Base-by-base conservation (phyloP, 2,797 vertebrate species). In the Chelidonichthys spinosus region DNA sequence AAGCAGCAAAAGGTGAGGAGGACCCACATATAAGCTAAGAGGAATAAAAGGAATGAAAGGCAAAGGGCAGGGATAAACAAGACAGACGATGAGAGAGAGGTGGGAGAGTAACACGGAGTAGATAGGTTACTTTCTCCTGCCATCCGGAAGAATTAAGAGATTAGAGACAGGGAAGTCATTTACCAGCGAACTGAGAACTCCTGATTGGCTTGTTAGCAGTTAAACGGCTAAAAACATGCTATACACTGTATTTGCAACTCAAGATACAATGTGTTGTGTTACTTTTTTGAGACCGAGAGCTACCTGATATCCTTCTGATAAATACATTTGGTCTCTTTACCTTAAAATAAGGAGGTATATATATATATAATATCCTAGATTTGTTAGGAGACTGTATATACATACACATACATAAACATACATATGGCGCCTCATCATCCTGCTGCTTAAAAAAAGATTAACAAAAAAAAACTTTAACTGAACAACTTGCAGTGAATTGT, bases 111-210 rank as follows among this genome's bases (percentile, higher is more conserved):
- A 49, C 46, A 80, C 77, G 72, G 74, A 78, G 72, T 43, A 72
- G 68, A 79, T 17, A 46, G 69, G 77, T 83, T 62, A 77, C 71
- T 75, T 72, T 70, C 72, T 78, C 49, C 49, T 75, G 74, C 78
- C 50, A 78, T 85, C 56, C 36, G 60, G 55, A 50, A 78, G 87
- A 87, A 90, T 89, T 79, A 92, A 81, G 72, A 78, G 89, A 90
- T 92, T 86, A 89, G 66, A 75, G 49, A 49, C 47, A 58, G 70
- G 68, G 40, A 55, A 74, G 67, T 72, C n/a, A 37, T 81, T 77
- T 84, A 63, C 56, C 35, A 78, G 40, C 67, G 70, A 74, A 72
- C 5, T 25, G 65, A 72, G 42, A 69, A 76, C 74, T 74, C 55
- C 55, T 44, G 44, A 72, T 69, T 33, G 44, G 69, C 52, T 76